These are phyloP conservation scores for Melanostoma mellinum DNA, from an alignment of 2,888 invertebrate species.

Conservation along the genomic window DNA sequence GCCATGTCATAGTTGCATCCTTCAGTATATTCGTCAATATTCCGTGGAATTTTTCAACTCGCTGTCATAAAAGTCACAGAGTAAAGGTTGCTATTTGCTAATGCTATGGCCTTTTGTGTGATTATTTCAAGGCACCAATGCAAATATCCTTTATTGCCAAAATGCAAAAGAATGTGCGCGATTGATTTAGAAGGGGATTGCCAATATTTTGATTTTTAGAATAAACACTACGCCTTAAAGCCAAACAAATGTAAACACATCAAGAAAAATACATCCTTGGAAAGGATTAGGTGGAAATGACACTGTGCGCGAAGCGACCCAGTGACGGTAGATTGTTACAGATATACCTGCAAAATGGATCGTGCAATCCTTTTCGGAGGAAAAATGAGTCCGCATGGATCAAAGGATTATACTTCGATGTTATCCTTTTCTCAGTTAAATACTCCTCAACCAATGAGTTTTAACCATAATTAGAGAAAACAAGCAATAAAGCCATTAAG, in stretches of 20 bases:
- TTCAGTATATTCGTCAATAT: constrained; percentile 56
- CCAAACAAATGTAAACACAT: constrained; percentile 65
- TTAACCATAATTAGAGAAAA: constrained; percentile 80
- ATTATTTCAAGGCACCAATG: constrained; percentile 54
- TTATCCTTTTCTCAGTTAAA: constrained; percentile 45
- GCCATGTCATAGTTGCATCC: constrained; percentile 59
- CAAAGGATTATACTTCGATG: constrained; percentile 54
- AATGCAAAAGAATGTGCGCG: constrained; percentile 10
- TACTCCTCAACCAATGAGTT: constrained; percentile 73
- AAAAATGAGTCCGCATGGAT: constrained; percentile 45
- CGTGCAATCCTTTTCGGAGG: constrained; percentile 66
- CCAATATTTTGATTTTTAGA: constrained; percentile 80
- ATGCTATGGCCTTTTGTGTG: constrained; percentile 41
- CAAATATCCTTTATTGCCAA: constrained; percentile 72
- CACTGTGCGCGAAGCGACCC: not conserved
- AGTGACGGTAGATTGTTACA: constrained; percentile 48
- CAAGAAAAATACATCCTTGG: constrained; percentile 51
- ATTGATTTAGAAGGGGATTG: constrained; percentile 74
- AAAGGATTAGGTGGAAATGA: constrained; percentile 63
- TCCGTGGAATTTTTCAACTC: constrained; percentile 33
- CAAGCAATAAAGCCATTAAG: constrained; percentile 80
- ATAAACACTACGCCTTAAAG: constrained; percentile 78
- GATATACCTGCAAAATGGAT: constrained; percentile 53
- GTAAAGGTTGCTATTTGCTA: constrained; percentile 2
- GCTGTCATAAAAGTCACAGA: constrained; percentile 51